These are phyloP conservation scores for Ammospiza caudacuta DNA, from an alignment of 2,113 vertebrate genomes.

Conservation along the genomic window DNA sequence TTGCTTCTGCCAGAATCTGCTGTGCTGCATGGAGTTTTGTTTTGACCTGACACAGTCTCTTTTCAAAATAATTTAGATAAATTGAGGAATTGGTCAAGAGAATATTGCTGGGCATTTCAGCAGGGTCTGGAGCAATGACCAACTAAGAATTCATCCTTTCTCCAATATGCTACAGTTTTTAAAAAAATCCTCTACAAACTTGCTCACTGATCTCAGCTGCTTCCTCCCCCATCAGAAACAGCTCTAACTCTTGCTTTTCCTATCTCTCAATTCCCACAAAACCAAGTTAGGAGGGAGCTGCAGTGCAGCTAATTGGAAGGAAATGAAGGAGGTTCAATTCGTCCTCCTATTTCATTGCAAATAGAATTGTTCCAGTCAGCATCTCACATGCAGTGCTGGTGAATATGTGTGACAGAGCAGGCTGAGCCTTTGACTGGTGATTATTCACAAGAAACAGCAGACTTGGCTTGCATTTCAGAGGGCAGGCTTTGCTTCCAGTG, in stretches of 20 bases:
- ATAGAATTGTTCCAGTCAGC: slow-evolving; percentile 26
- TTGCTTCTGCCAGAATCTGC: neutral
- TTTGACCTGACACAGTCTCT: neutral
- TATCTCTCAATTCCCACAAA: neutral
- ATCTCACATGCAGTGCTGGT: neutral
- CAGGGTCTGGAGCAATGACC: neutral
- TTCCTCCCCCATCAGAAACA: neutral
- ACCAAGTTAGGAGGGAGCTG: neutral
- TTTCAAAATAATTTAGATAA: neutral
- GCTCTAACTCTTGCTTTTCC: neutral
- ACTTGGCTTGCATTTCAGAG: slow-evolving; percentile 25
- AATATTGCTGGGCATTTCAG: neutral
- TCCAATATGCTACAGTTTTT: neutral
- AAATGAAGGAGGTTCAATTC: neutral
- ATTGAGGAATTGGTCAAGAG: neutral
- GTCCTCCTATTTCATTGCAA: neutral
- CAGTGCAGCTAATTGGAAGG: neutral
- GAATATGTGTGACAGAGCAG: slow-evolving; percentile 9
- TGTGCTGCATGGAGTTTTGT: neutral
- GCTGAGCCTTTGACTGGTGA: slow-evolving; percentile 1
- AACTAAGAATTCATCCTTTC: neutral
- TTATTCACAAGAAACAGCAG: slow-evolving; percentile 19
- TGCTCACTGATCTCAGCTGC: neutral
- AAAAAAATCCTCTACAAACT: neutral
- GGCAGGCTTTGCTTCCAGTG: neutral